Evolutionary conservation across 2,113 vertebrate genomes (phyloP).

Genomic region (Trinectes maculatus): DNA sequence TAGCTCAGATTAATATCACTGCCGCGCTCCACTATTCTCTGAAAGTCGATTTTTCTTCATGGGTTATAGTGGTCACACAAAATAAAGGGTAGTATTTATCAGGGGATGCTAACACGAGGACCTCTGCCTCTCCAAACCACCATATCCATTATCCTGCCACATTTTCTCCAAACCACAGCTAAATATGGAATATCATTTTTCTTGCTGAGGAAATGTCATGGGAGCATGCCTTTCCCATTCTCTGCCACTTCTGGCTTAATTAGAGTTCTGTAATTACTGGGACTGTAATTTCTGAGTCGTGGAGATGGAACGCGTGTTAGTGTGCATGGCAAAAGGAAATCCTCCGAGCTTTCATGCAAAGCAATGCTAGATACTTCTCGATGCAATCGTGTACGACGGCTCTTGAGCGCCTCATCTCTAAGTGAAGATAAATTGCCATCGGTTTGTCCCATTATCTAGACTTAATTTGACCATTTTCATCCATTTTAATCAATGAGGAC

Average conservation of each 20-base stretch:
- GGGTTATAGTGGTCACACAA: slow-evolving; percentile 34
- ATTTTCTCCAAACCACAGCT: slow-evolving; percentile 69
- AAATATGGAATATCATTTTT: slow-evolving; percentile 78
- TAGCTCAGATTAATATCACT: slow-evolving; percentile 30
- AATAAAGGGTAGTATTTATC: slow-evolving; percentile 62
- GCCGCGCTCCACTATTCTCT: slow-evolving; percentile 9
- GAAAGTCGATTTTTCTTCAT: slow-evolving; percentile 49
- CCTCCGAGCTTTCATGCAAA: slow-evolving; percentile 56
- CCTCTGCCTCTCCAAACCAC: slow-evolving; percentile 50
- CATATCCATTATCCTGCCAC: slow-evolving; percentile 72
- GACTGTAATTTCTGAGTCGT: slow-evolving; percentile 70
- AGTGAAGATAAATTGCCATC: slow-evolving; percentile 56
- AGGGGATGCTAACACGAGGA: slow-evolving; percentile 47
- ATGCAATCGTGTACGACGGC: slow-evolving; percentile 57
- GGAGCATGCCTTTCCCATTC: slow-evolving; percentile 70
- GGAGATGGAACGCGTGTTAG: slow-evolving; percentile 53
- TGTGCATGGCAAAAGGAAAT: slow-evolving; percentile 54
- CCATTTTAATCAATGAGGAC: slow-evolving; percentile 50
- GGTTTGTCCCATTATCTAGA: slow-evolving; percentile 53
- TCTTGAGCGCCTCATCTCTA: slow-evolving; percentile 50
- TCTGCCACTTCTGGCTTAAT: slow-evolving; percentile 70
- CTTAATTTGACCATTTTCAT: slow-evolving; percentile 48
- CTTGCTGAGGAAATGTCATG: slow-evolving; percentile 77
- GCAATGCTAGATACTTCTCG: slow-evolving; percentile 42
- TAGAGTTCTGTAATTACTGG: slow-evolving; percentile 77